A percentile compares a stretch with the other conserved stretches of the same genome.
phyloP scores from a whole-genome alignment of 2,797 vertebrate species.

The Podargus strigoides region DNA sequence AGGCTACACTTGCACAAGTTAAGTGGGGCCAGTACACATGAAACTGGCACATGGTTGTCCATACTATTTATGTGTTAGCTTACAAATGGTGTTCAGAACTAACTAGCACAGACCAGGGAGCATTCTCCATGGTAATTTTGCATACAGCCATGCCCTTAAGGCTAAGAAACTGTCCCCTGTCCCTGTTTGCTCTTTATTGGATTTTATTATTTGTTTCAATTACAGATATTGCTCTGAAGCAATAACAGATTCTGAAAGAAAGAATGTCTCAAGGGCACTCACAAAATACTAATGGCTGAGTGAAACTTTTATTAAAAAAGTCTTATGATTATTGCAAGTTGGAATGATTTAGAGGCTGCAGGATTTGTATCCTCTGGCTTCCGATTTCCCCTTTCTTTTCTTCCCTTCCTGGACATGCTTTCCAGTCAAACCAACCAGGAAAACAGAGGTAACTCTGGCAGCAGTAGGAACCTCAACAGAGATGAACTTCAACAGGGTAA shows the following conservation, averaged over 20 bases:
- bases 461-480: background rate
- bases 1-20: background rate
- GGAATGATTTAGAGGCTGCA: background rate
- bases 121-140: background rate
- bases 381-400: background rate
- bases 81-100: background rate
- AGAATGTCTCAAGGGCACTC: background rate
- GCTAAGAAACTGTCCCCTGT: background rate
- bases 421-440: background rate
- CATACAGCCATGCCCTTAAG: background rate
- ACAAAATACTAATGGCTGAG: background rate
- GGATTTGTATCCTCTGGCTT: background rate
- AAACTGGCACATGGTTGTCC: background rate
- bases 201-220: constrained; percentile 4
- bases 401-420: background rate
- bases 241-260: background rate
- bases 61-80: background rate
- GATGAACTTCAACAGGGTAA: background rate
- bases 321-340: background rate
- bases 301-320: background rate
- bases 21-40: background rate
- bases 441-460: background rate
- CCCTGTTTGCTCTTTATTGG: background rate
- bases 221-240: background rate
- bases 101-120: background rate